A percentile compares a stretch with the other conserved stretches of the same genome.
phyloP scores from a whole-genome alignment of 2,113 vertebrate species.

The Brachypodius melanocephalos region DNA sequence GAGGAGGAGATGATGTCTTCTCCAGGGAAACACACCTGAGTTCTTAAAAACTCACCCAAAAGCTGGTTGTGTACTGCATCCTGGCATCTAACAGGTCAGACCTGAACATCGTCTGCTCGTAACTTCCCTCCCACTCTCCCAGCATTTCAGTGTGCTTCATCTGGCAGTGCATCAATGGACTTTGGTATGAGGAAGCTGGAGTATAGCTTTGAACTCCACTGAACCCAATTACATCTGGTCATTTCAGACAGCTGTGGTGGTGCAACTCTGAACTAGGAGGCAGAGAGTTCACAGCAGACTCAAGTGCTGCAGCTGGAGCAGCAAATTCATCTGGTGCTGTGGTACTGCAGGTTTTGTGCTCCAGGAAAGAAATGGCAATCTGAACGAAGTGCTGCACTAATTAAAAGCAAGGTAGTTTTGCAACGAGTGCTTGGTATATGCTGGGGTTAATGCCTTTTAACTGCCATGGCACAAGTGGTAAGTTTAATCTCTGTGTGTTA shows the following conservation, averaged over 20 bases:
- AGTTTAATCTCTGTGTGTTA: not conserved
- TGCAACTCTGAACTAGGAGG: slow-evolving; percentile 69
- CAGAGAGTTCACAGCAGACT: slow-evolving; percentile 66
- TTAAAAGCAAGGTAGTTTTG: slow-evolving; percentile 37
- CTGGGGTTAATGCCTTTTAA: not conserved
- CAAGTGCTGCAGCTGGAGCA: slow-evolving; percentile 36
- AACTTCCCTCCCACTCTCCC: slow-evolving; percentile 64
- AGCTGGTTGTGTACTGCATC: slow-evolving; percentile 55
- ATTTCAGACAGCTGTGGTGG: slow-evolving; percentile 71
- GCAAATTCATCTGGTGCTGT: slow-evolving; percentile 26
- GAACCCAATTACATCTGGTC: slow-evolving; percentile 78
- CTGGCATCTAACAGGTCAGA: slow-evolving; percentile 56
- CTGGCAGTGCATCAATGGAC: slow-evolving; percentile 70
- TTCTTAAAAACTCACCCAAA: slow-evolving; percentile 50
- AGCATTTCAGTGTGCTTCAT: slow-evolving; percentile 55
- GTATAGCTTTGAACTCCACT: slow-evolving; percentile 76
- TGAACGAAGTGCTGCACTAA: slow-evolving; percentile 52
- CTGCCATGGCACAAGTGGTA: not conserved
- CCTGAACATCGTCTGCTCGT: slow-evolving; percentile 47
- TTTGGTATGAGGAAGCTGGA: slow-evolving; percentile 74
- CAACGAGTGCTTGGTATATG: not conserved
- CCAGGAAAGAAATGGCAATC: not conserved
- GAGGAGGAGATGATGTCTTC: slow-evolving; percentile 17
- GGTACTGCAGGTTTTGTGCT: slow-evolving; percentile 31
- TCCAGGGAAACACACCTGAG: slow-evolving; percentile 57